phyloP scores from a whole-genome alignment of 2,113 vertebrate genomes.

The Thalassoma bifasciatum region DNA sequence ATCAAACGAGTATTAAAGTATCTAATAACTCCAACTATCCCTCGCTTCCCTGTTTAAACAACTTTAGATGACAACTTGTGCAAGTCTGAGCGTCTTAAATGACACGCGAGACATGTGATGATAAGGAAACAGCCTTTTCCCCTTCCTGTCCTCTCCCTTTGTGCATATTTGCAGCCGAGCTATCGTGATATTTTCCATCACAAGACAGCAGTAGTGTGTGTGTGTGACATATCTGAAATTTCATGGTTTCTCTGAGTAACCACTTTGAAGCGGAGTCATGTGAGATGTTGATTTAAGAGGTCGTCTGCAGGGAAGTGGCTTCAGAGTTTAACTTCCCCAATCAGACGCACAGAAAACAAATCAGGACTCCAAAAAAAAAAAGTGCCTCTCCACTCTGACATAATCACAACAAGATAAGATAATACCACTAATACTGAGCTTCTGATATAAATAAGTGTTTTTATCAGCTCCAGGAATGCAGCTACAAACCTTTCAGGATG shows the following conservation, averaged over 20 bases:
- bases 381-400: background rate
- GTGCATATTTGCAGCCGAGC: background rate
- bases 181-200: conserved; percentile 34
- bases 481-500: background rate
- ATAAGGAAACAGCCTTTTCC: conserved; percentile 10
- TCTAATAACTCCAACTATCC: too few relatives aligned
- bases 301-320: conserved; percentile 58
- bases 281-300: conserved; percentile 54
- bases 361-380: background rate
- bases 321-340: conserved; percentile 40
- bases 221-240: conserved; percentile 33
- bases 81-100: background rate
- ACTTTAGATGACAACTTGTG: conserved; percentile 6
- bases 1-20: background rate
- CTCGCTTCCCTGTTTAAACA: background rate
- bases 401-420: background rate
- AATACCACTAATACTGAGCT: background rate
- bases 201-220: conserved; percentile 13
- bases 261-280: conserved; percentile 48
- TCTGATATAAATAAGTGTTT: background rate
- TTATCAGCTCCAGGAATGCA: background rate
- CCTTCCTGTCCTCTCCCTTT: conserved; percentile 1
- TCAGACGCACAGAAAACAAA: background rate
- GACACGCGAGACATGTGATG: conserved; percentile 31
- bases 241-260: conserved; percentile 43